These are phyloP conservation scores for Chroicocephalus ridibundus DNA, from an alignment of 2,113 vertebrate genomes.

Conservation along the genomic window DNA sequence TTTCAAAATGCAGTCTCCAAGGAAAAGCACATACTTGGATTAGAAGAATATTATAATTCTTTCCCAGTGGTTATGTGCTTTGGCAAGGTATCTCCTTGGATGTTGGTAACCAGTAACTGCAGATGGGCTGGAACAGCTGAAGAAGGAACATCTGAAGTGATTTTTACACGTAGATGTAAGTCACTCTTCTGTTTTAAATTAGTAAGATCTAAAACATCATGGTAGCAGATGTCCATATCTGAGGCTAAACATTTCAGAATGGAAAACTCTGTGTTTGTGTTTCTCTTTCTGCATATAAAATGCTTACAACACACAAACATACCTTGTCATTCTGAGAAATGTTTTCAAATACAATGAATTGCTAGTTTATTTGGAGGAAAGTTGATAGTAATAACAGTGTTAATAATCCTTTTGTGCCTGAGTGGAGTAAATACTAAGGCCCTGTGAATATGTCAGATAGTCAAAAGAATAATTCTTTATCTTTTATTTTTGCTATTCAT, in stretches of 20 bases:
- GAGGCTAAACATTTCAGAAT: not conserved
- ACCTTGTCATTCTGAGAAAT: not conserved
- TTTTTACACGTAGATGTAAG: not conserved
- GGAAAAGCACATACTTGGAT: not conserved
- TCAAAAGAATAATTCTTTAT: not conserved
- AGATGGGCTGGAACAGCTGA: not conserved
- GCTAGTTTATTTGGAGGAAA: not conserved
- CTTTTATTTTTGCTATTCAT: not conserved
- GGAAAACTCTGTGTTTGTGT: not conserved
- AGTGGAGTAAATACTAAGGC: not conserved
- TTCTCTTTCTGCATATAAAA: not conserved
- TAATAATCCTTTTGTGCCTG: not conserved
- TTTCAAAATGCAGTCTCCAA: conserved; percentile 23
- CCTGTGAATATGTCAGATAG: not conserved
- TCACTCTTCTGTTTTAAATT: not conserved
- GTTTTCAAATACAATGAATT: not conserved
- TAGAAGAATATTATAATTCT: not conserved
- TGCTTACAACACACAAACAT: not conserved
- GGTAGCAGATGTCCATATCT: not conserved
- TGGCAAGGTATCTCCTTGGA: not conserved
- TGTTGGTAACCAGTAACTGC: not conserved
- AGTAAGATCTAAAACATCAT: not conserved
- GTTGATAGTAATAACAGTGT: not conserved
- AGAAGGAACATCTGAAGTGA: not conserved
- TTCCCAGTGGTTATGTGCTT: not conserved